Conservation (phyloP, 2,888 invertebrate genomes). For the Brenthis ino region DNA sequence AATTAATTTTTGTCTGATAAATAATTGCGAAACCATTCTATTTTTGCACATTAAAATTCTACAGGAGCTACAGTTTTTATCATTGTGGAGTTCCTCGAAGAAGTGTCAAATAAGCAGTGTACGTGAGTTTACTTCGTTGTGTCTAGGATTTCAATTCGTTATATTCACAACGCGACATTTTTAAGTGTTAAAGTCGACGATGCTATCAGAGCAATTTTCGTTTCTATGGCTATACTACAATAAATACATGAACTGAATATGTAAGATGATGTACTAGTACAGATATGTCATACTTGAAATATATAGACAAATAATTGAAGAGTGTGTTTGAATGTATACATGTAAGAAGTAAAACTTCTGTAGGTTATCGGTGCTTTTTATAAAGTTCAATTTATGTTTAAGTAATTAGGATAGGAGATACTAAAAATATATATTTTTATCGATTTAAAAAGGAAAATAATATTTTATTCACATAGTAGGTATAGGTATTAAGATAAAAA, state of each 20-base stretch:
- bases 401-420: too few species aligned
- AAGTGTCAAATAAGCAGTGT: conserved; percentile 30
- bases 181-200: conserved; percentile 25
- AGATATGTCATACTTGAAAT: too few species aligned
- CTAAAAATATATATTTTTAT: too few species aligned
- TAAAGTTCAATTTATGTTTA: too few species aligned
- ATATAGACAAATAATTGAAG: too few species aligned
- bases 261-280: not conserved
- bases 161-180: conserved; percentile 17
- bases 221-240: conserved; percentile 5
- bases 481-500: too few species aligned
- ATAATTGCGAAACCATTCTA: conserved; percentile 9
- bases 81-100: conserved; percentile 24
- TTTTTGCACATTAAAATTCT: conserved; percentile 28
- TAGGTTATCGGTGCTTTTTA: too few species aligned
- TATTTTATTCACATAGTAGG: too few species aligned
- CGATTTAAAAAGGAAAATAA: too few species aligned
- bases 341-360: too few species aligned
- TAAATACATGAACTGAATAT: conserved; percentile 11
- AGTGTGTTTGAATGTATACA: too few species aligned
- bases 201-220: conserved; percentile 24
- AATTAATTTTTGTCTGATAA: conserved; percentile 23
- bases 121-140: conserved; percentile 23
- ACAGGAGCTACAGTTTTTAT: conserved; percentile 19
- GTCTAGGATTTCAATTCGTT: conserved; percentile 17